Evolutionary conservation across 2,113 vertebrate genomes (phyloP), one percentile per base, ranked within the genome.

Genomic region (Notarius quadriscutis): DNA sequence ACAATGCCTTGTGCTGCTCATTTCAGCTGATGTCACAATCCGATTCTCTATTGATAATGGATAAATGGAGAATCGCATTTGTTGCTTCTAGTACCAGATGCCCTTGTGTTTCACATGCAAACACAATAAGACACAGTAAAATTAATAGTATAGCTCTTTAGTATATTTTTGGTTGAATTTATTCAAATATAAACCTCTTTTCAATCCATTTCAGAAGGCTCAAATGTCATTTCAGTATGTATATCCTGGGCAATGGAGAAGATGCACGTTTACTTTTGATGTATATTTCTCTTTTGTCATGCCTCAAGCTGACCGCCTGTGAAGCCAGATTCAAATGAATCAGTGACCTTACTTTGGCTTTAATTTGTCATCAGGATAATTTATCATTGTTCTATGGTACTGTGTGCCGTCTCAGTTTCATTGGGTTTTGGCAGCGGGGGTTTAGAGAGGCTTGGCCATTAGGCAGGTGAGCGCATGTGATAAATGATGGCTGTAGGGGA

Each of bases 281-380:
- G 79, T 11, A 30, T 34, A 14, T 62, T 81, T 62, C 30, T 62
- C 34, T 48, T 81, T 79, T 88, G 79, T 84, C 81, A 77, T 72
- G 53, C 48, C 34, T 72, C 8, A 17, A 89, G 72, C 8, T 50
- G 0, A 8, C 50, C 71, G 81, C 86, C 88, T 86, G 74, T 89
- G 87, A 78, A 82, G 84, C 51, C 79, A 53, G 41, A 9, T 62
- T 78, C 41, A 1, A 50, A 57, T 82, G 84, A 89, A 88, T 83
- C 84, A 60, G 53, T 85, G 88, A 89, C 82, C 88, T 89, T 85
- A 86, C 84, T 78, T 78, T 91, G 88, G 75, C 87, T 87, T 87
- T 58, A 81, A 84, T 86, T 88, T 67, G 84, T 88, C 87, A 90
- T 84, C 34, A 62, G 81, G 60, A 62, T 79, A 81, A 91, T 89